Base-by-base conservation (phyloP, 2,888 invertebrate genomes). In the Ctena decussata region DNA sequence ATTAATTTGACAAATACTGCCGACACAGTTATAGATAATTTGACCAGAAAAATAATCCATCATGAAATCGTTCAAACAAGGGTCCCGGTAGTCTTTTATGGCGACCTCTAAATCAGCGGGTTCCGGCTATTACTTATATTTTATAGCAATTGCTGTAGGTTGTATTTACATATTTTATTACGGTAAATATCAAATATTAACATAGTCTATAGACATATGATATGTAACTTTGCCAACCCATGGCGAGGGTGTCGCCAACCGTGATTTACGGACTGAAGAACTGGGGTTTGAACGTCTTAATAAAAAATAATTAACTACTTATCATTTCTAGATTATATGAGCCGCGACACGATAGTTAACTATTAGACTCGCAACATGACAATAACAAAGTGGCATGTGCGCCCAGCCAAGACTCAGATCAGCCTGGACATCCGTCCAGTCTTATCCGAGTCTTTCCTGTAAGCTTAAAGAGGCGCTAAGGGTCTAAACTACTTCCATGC, bases 1-100 rank as follows among this genome's bases (percentile, higher is more conserved):
- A 72, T 72, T 72, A 72, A 72, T 41, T 72, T 46, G 72, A 72
- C 72, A 72, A 72, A 72, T 72, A 72, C 72, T 72, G 30, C 44
- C 72, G 72, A 72, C 72, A 41, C 72, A 72, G 21, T 65, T 65
- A 65, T 65, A 65, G 65, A 65, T 65, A 65, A 65, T 65, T 65
- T 65, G 65, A 65, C 65, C 65, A 30, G 65, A 30, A 30, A 65
- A 65, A 30, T 35, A 65, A 65, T 65, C 21, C 35, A 65, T 65
- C 65, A 65, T 65, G 65, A 35, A 35, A 6, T 27, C 35, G 35
- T 65, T 65, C 35, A 65, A 24, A 8, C 8, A 65, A 65, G 35
- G 30, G 21, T 5, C 35, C 18, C 35, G 35, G 32, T 35, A 18
- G 32, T 35, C 35, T 65, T 65, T 65, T 24, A 65, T 65, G 32